Conservation (phyloP, 2,113 vertebrate species). For the Pterophyllum scalare region DNA sequence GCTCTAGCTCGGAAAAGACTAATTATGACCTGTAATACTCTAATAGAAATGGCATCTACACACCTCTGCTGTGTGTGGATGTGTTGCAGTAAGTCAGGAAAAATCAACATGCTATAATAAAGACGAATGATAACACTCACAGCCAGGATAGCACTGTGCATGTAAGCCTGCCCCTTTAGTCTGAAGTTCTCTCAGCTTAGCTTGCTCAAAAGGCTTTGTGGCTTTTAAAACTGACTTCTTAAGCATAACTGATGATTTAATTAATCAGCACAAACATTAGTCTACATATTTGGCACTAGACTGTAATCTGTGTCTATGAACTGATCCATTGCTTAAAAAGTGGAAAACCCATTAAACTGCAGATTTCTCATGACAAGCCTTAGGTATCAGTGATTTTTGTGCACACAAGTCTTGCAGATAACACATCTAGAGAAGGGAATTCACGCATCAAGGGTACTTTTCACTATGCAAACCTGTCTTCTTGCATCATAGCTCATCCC, state of each 20-base stretch:
- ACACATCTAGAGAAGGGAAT: background rate
- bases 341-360: background rate
- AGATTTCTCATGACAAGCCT: background rate
- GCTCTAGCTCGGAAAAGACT: background rate
- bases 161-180: background rate
- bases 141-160: background rate
- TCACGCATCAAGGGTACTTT: background rate
- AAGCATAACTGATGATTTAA: background rate
- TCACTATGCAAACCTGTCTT: background rate
- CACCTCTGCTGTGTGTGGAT: background rate
- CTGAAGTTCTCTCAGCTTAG: background rate
- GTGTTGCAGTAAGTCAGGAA: background rate
- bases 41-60: background rate
- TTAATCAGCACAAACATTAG: background rate
- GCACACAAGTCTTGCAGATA: background rate
- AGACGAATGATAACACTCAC: background rate
- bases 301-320: background rate
- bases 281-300: background rate
- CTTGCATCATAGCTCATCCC: background rate
- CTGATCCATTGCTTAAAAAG: background rate
- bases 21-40: background rate
- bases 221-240: background rate
- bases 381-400: slow-evolving; percentile 3
- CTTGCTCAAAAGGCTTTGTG: background rate
- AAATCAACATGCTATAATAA: background rate